Base-by-base conservation (phyloP, 2,797 vertebrate genomes). In the Peromyscus attwateri region DNA sequence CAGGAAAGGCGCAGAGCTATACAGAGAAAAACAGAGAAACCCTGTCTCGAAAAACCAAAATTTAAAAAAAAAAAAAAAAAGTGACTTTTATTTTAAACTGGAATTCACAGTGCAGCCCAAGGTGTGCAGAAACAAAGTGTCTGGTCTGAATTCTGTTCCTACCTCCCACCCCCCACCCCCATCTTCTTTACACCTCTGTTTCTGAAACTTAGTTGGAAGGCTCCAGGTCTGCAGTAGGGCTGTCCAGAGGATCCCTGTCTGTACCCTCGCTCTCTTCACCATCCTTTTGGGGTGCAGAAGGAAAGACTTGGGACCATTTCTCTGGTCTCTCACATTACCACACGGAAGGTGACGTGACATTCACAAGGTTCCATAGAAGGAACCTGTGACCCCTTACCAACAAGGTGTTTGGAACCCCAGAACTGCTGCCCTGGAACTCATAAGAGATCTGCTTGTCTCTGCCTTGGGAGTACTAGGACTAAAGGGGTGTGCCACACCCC, bases 61-160 rank as follows among this genome's bases (percentile, higher is more conserved):
- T 9, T 46, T 10, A 46, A 46, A 46, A 46, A 46, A 46, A 46
- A 46, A 46, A 46, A 46, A 46, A 40, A 17, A n/a, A 81, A 87
- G 49, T 5, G 52, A 17, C 82, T 89, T 83, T 92, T 16, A 31
- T 40, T 57, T 85, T 92, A 82, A 75, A 88, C 52, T 90, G 87
- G 57, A n/a, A 31, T 57, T 91, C 46, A 6, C 77, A 87, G 4
- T 31, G 40, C 5, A 82, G 66, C 9, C 57, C 19, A 57, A 85
- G 92, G 12, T 49, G 12, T 49, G 49, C 0, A 77, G 46, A 71
- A 29, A 16, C 21, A 60, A 43, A 81, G 25, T 23, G 31, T 91
- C 34, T 71, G 71, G 9, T 95, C 12, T 52, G 80, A 55, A 70
- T 55, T 71, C 49, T 55, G 12, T 1, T 16, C 12, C 55, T 17